These are phyloP conservation scores for Crotalus tigris DNA, from an alignment of 2,113 vertebrate species.

Conservation along the genomic window DNA sequence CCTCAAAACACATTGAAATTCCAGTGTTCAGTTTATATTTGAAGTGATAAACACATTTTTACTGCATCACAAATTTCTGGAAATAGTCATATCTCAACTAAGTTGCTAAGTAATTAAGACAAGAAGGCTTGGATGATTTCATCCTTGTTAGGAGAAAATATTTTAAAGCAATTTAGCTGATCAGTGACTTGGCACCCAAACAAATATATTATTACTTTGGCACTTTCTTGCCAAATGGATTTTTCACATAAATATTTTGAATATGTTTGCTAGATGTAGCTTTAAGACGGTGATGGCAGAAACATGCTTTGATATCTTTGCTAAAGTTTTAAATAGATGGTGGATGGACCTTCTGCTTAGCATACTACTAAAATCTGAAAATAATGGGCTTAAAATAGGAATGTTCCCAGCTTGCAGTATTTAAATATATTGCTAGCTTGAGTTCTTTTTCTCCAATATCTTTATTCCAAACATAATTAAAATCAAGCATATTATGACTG, in stretches of 20 bases:
- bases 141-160: not conserved
- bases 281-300: not conserved
- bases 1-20: constrained; percentile 4
- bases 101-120: constrained; percentile 37
- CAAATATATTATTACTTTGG: constrained; percentile 17
- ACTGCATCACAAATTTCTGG: constrained; percentile 19
- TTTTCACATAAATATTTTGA: not conserved
- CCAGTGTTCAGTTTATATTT: constrained; percentile 8
- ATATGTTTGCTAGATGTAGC: not conserved
- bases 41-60: constrained; percentile 8
- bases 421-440: not conserved
- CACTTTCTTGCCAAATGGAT: constrained; percentile 9
- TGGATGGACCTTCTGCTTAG: not conserved
- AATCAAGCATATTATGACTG: not conserved
- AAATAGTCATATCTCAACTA: constrained; percentile 30
- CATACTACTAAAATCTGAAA: not conserved
- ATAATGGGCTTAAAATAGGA: not conserved
- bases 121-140: constrained; percentile 22
- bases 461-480: not conserved
- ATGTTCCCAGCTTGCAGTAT: not conserved
- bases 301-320: not conserved
- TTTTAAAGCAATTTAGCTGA: constrained; percentile 28
- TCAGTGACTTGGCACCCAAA: constrained; percentile 19
- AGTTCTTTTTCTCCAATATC: not conserved
- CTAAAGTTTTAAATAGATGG: not conserved